A percentile compares a stretch with the other conserved stretches of the same genome.
phyloP scores from a whole-genome alignment of 2,888 invertebrate species.

The Epistrophe grossulariae region DNA sequence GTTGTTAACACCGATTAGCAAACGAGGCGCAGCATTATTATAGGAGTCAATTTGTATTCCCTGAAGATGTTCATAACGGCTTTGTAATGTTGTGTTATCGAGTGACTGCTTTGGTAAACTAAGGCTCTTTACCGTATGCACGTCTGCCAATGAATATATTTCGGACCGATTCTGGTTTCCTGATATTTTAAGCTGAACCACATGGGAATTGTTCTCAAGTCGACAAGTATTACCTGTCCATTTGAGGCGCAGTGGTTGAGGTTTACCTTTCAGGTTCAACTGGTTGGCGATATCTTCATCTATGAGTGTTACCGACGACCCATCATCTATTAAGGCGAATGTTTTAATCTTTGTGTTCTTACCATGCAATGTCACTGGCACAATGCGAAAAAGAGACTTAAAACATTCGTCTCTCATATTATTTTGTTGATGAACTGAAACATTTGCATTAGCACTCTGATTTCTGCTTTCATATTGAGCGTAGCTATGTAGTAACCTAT shows the following conservation, averaged over 20 bases:
- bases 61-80: background rate
- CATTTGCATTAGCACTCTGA: too few species aligned
- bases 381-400: too few species aligned
- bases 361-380: too few species aligned
- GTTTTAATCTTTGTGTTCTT: background rate
- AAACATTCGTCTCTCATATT: too few species aligned
- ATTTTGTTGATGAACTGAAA: too few species aligned
- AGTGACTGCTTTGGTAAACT: constrained; percentile 50
- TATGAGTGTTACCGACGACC: constrained; percentile 13
- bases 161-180: background rate
- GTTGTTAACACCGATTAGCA: background rate
- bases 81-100: background rate
- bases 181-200: constrained; percentile 41
- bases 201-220: constrained; percentile 39
- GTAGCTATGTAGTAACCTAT: too few species aligned
- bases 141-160: constrained; percentile 8
- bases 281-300: constrained; percentile 13
- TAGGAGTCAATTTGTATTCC: background rate
- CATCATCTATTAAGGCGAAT: constrained; percentile 18
- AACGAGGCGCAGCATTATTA: background rate
- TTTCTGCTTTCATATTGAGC: too few species aligned
- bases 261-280: constrained; percentile 17
- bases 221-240: constrained; percentile 36
- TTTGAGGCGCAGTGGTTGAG: constrained; percentile 32
- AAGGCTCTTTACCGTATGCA: constrained; percentile 42